These are phyloP conservation scores for Ailuropoda melanoleuca DNA, from an alignment of 2,113 vertebrate species.

Conservation along the genomic window DNA sequence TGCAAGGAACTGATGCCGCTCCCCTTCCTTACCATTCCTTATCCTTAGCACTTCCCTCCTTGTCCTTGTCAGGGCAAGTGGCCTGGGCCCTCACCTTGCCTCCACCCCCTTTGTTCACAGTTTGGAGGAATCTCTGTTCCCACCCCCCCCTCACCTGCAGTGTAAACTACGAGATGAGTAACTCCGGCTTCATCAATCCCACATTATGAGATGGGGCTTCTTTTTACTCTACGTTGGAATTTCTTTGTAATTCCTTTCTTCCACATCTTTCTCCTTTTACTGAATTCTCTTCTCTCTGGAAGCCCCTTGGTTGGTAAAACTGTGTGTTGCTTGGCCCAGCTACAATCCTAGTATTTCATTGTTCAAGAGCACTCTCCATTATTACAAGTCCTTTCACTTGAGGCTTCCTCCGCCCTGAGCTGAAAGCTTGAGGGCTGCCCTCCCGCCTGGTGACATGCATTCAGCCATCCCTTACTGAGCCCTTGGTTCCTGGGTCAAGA, in stretches of 20 bases:
- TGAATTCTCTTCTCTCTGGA: neutral
- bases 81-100: fast-evolving
- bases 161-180: neutral
- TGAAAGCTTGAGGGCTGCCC: neutral
- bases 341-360: neutral
- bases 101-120: neutral
- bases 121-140: neutral
- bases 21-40: neutral
- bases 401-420: neutral
- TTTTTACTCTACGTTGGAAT: neutral
- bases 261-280: neutral
- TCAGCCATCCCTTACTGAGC: neutral
- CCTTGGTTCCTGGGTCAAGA: neutral
- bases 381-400: neutral
- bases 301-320: neutral
- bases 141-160: fast-evolving
- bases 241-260: neutral
- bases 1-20: neutral
- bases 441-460: no score
- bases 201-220: neutral
- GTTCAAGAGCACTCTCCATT: neutral
- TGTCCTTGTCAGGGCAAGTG: no score
- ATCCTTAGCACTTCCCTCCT: no score
- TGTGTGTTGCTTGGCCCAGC: neutral
- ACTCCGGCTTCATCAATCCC: neutral